A percentile compares a stretch with the other conserved stretches of the same genome.
Conservation (phyloP, 2,113 vertebrate species). For the Piaya cayana region DNA sequence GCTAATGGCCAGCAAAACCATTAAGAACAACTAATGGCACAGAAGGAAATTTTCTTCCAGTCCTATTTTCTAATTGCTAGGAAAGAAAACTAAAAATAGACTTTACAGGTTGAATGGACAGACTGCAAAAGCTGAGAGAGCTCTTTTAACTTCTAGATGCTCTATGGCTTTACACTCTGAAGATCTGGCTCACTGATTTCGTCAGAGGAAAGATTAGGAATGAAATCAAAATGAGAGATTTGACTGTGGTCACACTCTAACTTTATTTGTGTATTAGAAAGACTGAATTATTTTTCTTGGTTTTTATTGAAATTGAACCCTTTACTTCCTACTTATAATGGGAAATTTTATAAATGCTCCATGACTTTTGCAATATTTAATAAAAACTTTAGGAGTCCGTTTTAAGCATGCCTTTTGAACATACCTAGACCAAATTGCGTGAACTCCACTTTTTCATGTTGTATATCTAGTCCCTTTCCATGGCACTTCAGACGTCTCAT, state of each 20-base stretch:
- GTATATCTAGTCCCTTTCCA: not conserved
- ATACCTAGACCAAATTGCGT: not conserved
- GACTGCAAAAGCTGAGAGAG: not conserved
- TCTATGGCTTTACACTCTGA: not conserved
- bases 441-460: not conserved
- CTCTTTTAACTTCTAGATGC: not conserved
- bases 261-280: constrained; percentile 5
- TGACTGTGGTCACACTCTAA: not conserved
- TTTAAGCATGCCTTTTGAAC: not conserved
- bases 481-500: not conserved
- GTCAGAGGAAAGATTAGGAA: not conserved
- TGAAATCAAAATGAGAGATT: not conserved
- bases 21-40: constrained; percentile 33
- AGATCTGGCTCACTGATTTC: not conserved
- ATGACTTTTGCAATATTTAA: not conserved
- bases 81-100: constrained; percentile 46
- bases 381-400: not conserved
- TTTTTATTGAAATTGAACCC: not conserved
- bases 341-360: not conserved
- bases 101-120: not conserved
- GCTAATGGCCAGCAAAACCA: constrained; percentile 28
- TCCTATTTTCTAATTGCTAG: constrained; percentile 51
- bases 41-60: constrained; percentile 13
- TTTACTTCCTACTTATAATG: not conserved
- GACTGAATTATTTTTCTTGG: not conserved